These are phyloP conservation scores for Triops longicaudatus DNA, from an alignment of 1,140 invertebrate genomes.

Conservation along the genomic window DNA sequence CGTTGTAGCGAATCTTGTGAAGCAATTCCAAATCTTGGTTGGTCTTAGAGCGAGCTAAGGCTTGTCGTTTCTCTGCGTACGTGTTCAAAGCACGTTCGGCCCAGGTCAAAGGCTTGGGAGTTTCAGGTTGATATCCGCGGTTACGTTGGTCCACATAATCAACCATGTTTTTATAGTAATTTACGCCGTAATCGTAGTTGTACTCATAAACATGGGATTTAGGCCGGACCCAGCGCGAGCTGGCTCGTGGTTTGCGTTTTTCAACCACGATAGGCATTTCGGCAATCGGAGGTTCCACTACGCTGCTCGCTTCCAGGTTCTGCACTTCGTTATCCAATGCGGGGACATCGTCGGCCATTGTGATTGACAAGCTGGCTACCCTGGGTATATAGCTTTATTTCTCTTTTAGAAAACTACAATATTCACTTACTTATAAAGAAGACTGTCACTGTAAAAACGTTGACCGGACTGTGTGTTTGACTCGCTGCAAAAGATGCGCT, in stretches of 20 bases:
- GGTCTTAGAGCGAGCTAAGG: conserved; percentile 23
- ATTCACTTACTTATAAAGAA: not conserved
- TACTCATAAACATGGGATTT: conserved; percentile 65
- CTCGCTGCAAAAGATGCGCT: not conserved
- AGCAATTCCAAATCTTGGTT: conserved; percentile 26
- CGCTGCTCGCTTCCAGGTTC: not conserved
- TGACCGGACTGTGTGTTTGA: not conserved
- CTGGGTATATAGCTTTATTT: not conserved
- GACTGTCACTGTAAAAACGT: not conserved
- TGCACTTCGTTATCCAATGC: conserved; percentile 12
- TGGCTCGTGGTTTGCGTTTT: conserved; percentile 19
- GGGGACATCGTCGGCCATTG: conserved; percentile 25
- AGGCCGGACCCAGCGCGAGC: conserved; percentile 47
- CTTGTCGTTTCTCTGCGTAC: conserved; percentile 43
- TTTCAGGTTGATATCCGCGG: conserved; percentile 55
- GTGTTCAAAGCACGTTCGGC: conserved; percentile 64
- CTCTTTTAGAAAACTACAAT: not conserved
- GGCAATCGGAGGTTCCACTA: not conserved
- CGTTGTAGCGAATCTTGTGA: conserved; percentile 27
- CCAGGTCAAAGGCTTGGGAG: conserved; percentile 68
- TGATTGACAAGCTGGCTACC: not conserved
- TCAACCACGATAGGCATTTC: conserved; percentile 19
- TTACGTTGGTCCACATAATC: conserved; percentile 66
- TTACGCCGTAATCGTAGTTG: conserved; percentile 47
- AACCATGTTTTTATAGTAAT: conserved; percentile 56